A percentile compares a stretch with the other conserved stretches of the same genome.
Evolutionary conservation across 2,797 vertebrate genomes (phyloP).

Genomic region (Molossus alvarezi): DNA sequence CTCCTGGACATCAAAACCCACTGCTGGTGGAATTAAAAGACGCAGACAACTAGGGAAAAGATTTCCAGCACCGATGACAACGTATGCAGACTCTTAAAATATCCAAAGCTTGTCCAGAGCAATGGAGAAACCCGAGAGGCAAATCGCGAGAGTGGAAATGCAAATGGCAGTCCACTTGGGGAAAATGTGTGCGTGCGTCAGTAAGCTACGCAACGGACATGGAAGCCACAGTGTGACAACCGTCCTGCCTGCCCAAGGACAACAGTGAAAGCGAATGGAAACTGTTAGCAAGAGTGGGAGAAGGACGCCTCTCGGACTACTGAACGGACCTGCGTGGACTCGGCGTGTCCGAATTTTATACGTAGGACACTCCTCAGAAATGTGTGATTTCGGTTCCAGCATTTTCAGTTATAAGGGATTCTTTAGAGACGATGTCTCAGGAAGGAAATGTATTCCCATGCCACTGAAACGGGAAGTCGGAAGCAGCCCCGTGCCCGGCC

Average conservation of each 20-base stretch:
- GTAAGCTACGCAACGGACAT: not conserved
- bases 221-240: not conserved
- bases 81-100: not conserved
- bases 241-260: not conserved
- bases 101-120: not conserved
- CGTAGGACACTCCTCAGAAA: not conserved
- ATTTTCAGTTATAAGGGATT: not conserved
- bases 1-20: not conserved
- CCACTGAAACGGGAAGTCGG: not conserved
- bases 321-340: not conserved
- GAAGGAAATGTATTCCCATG: not conserved
- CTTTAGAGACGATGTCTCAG: not conserved
- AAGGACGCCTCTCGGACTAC: accelerated
- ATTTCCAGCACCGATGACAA: not conserved
- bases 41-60: not conserved
- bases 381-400: not conserved
- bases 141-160: not conserved
- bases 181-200: not conserved
- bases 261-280: not conserved
- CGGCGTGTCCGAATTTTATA: not conserved
- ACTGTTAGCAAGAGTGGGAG: accelerated
- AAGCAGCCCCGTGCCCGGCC: not conserved
- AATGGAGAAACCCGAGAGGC: not conserved
- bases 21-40: not conserved
- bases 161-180: not conserved